phyloP scores from a whole-genome alignment of 1,140 invertebrate species.

The Drosophila mayri region DNA sequence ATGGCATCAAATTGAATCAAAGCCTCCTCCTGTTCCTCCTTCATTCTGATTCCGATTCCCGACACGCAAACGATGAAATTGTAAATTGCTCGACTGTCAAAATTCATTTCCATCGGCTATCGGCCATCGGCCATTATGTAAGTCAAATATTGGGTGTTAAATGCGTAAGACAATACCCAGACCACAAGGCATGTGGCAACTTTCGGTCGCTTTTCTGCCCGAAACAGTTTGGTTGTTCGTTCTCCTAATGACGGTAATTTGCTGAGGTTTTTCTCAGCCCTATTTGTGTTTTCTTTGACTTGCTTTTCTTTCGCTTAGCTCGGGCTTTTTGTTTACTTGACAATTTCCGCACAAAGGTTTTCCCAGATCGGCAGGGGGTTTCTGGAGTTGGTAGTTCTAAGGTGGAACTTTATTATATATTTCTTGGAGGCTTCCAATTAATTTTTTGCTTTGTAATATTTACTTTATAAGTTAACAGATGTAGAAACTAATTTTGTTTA shows the following conservation, averaged over 20 bases:
- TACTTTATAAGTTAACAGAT: neutral
- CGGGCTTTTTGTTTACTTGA: slow-evolving; percentile 33
- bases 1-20: slow-evolving; percentile 47
- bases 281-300: slow-evolving; percentile 23
- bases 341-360: slow-evolving; percentile 29
- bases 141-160: slow-evolving; percentile 56
- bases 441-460: too few relatives aligned
- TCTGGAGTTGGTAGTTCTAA: slow-evolving; percentile 4
- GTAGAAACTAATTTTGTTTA: neutral
- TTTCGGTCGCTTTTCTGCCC: slow-evolving; percentile 10
- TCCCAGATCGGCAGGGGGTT: neutral
- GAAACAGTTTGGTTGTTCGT: slow-evolving; percentile 23
- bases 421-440: too few relatives aligned
- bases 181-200: slow-evolving; percentile 34
- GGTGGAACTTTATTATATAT: neutral
- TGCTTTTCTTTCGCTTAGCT: slow-evolving; percentile 19
- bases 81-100: slow-evolving; percentile 44
- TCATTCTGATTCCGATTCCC: slow-evolving; percentile 15
- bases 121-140: slow-evolving; percentile 44
- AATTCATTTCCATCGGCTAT: slow-evolving; percentile 33
- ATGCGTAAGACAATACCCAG: slow-evolving; percentile 34
- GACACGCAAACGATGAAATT: slow-evolving; percentile 24
- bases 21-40: slow-evolving; percentile 15
- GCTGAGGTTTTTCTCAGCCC: slow-evolving; percentile 26
- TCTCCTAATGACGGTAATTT: slow-evolving; percentile 52